These are phyloP conservation scores for Drosophila cognata DNA, from an alignment of 2,888 invertebrate species.

Conservation along the genomic window DNA sequence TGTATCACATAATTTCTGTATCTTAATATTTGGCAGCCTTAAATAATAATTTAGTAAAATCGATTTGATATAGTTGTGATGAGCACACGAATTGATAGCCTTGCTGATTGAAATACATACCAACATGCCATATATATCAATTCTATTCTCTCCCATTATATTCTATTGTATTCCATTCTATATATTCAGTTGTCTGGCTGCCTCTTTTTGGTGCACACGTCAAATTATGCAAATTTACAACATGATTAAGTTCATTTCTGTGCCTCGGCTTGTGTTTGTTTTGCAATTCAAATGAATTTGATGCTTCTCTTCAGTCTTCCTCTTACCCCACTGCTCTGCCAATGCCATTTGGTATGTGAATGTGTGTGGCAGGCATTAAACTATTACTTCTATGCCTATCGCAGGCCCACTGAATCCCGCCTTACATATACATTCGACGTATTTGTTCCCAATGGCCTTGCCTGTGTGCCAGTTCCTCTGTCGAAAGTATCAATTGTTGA, in stretches of 20 bases:
- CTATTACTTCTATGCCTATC: conserved; percentile 37
- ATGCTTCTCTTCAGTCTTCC: conserved; percentile 28
- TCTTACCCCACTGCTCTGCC: neutral
- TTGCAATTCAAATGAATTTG: conserved; percentile 79
- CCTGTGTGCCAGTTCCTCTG: conserved; percentile 37
- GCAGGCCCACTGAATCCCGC: neutral
- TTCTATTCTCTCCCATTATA: conserved; percentile 4
- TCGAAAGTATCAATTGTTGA: conserved; percentile 72
- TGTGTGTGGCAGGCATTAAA: conserved; percentile 51
- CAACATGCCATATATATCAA: conserved; percentile 28
- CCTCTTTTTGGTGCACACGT: conserved; percentile 52
- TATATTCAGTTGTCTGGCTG: conserved; percentile 34
- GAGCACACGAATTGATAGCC: conserved; percentile 28
- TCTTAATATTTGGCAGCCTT: neutral
- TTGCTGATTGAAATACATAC: conserved; percentile 54
- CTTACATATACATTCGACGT: conserved; percentile 56
- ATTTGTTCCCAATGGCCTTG: conserved; percentile 58
- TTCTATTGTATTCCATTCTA: conserved; percentile 7
- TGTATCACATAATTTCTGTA: neutral
- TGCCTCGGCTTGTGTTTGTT: conserved; percentile 62
- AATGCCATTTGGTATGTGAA: conserved; percentile 35
- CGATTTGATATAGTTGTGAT: conserved; percentile 31
- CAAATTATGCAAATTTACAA: conserved; percentile 79
- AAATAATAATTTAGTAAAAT: conserved; percentile 19
- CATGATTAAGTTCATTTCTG: conserved; percentile 76